Evolutionary conservation across 2,888 invertebrate species (phyloP).

Genomic region (Tupiocoris notatus): DNA sequence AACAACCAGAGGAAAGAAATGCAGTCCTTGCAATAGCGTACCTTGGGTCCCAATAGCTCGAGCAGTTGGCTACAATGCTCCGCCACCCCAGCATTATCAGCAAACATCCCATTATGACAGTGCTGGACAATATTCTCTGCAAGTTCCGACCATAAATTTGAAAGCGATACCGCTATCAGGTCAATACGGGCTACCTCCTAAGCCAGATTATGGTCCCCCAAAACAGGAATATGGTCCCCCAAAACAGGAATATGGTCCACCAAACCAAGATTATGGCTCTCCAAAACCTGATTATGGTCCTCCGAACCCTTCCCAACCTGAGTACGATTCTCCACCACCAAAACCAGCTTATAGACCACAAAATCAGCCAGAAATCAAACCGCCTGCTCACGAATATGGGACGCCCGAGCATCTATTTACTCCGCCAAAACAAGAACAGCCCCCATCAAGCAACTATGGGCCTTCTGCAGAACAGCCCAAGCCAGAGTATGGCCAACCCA

Average conservation of each 20-base stretch:
- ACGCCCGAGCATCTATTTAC: conserved; percentile 8
- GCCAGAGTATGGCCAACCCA: conserved; percentile 51
- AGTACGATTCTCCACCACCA: conserved; percentile 50
- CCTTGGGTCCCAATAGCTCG: conserved; percentile 76
- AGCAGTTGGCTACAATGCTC: conserved; percentile 48
- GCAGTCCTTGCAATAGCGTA: conserved; percentile 74
- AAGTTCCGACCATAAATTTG: conserved; percentile 40
- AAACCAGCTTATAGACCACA: conserved; percentile 50
- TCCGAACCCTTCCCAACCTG: conserved; percentile 48
- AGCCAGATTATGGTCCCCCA: conserved; percentile 45
- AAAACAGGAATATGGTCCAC: conserved; percentile 49
- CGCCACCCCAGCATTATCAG: conserved; percentile 47
- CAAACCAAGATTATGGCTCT: conserved; percentile 44
- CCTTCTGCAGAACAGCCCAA: conserved; percentile 48
- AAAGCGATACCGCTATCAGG: conserved; percentile 42
- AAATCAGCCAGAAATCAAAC: conserved; percentile 44
- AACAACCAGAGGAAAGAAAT: conserved; percentile 53
- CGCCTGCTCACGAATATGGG: conserved; percentile 43
- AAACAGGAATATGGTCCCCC: conserved; percentile 50
- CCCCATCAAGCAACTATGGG: conserved; percentile 46
- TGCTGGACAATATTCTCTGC: conserved; percentile 20
- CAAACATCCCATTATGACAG: conserved; percentile 45
- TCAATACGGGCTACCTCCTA: conserved; percentile 51
- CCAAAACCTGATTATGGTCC: conserved; percentile 45
- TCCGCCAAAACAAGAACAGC: conserved; percentile 38